These are phyloP conservation scores for Sebastes kiyomatsui DNA, from an alignment of 2,797 vertebrate species.

Conservation along the genomic window DNA sequence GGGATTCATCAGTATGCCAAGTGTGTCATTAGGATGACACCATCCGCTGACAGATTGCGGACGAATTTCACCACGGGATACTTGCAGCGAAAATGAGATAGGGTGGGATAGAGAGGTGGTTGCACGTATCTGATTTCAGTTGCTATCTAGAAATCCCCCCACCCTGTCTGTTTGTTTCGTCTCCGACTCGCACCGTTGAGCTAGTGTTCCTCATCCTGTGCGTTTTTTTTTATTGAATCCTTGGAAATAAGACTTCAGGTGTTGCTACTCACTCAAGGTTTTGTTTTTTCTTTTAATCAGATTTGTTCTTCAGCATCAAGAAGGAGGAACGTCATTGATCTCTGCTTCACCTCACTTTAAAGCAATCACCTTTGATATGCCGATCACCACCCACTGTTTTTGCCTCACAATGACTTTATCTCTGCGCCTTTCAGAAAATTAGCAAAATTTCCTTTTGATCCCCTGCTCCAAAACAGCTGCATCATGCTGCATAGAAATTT, in stretches of 20 bases:
- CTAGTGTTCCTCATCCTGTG: constrained; percentile 7
- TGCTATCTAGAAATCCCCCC: constrained; percentile 2
- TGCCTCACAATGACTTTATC: constrained; percentile 35
- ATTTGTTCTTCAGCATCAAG: constrained; percentile 6
- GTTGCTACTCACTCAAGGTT: not conserved
- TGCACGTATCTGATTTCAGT: constrained; percentile 55
- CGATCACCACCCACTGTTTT: constrained; percentile 20
- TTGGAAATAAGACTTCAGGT: constrained; percentile 11
- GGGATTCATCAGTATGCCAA: constrained; percentile 73
- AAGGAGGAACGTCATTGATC: not conserved
- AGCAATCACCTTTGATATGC: constrained; percentile 30
- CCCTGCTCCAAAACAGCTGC: constrained; percentile 35
- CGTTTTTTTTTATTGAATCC: constrained; percentile 33
- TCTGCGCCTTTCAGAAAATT: constrained; percentile 27
- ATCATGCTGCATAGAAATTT: not conserved
- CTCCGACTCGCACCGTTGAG: constrained; percentile 12
- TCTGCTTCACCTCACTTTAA: constrained; percentile 28
- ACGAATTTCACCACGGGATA: constrained; percentile 46
- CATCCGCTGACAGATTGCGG: constrained; percentile 61
- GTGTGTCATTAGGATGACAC: constrained; percentile 70
- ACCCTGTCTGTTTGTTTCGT: constrained; percentile 26
- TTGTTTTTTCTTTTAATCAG: constrained; percentile 2
- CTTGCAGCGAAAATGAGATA: constrained; percentile 56
- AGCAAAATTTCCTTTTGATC: constrained; percentile 22
- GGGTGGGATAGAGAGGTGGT: constrained; percentile 31